Conservation (phyloP, 1,140 invertebrate species). For the Caenorhabditis briggsae region DNA sequence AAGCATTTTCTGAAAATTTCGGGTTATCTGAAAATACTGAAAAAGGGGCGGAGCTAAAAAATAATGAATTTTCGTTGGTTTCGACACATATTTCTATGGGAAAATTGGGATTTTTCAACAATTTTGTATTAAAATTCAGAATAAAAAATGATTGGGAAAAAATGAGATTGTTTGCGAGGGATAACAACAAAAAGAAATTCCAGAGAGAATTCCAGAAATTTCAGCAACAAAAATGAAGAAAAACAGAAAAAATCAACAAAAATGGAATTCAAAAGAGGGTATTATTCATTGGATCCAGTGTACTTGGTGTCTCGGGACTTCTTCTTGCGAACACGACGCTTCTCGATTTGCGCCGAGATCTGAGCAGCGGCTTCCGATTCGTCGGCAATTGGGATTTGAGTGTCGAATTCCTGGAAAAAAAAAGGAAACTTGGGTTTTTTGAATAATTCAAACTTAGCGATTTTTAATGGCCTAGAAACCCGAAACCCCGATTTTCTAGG, state of each 20-base stretch:
- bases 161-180: too few relatives aligned
- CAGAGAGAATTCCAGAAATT: background rate
- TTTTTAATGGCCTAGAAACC: too few relatives aligned
- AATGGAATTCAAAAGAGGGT: background rate
- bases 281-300: constrained; percentile 21
- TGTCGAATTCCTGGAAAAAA: constrained; percentile 48
- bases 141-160: background rate
- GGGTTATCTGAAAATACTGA: background rate
- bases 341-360: constrained; percentile 32
- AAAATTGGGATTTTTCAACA: background rate
- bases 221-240: background rate
- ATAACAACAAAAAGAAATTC: background rate
- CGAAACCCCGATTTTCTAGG: too few relatives aligned
- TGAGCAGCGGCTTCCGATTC: background rate
- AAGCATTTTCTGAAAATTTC: background rate
- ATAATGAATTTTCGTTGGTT: background rate
- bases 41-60: background rate
- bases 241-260: background rate
- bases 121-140: constrained; percentile 40
- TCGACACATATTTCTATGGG: background rate
- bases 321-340: constrained; percentile 45
- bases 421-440: too few relatives aligned
- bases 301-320: background rate
- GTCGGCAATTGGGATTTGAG: background rate
- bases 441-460: too few relatives aligned